A percentile compares a stretch with the other conserved stretches of the same genome.
phyloP scores from a whole-genome alignment of 2,113 vertebrate genomes.

The Callospermophilus lateralis region DNA sequence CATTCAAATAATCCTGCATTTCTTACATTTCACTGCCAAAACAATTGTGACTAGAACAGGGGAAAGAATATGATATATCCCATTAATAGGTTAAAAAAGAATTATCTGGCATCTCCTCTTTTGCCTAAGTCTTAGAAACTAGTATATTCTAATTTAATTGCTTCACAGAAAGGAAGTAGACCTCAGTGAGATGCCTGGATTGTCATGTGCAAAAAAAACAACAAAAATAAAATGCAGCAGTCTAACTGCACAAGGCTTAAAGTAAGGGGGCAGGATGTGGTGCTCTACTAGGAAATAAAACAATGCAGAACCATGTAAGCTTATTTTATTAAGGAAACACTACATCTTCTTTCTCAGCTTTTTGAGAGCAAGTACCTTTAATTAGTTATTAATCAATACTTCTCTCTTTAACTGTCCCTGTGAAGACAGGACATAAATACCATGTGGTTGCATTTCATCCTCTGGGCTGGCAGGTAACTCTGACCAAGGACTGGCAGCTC shows the following conservation, averaged over 20 bases:
- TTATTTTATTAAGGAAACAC: background rate
- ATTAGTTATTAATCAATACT: slow-evolving; percentile 18
- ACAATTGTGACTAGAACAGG: slow-evolving; percentile 1
- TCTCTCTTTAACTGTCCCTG: background rate
- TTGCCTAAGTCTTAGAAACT: background rate
- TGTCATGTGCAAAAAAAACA: background rate
- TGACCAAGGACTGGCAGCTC: background rate
- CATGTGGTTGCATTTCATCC: background rate
- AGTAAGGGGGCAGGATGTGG: background rate
- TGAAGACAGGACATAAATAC: background rate
- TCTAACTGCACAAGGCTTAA: background rate
- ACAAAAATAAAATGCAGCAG: background rate
- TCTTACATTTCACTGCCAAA: slow-evolving; percentile 34
- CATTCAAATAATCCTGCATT: slow-evolving; percentile 13
- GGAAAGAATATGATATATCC: background rate
- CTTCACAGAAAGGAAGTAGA: background rate
- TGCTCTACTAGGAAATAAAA: slow-evolving; percentile 8
- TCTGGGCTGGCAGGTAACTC: slow-evolving; percentile 13
- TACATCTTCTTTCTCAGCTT: slow-evolving; percentile 30
- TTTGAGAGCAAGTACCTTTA: background rate
- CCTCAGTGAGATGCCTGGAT: background rate
- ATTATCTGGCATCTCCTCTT: background rate
- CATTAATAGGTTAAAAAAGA: slow-evolving; percentile 15
- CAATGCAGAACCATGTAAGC: background rate
- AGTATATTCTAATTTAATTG: background rate